Base-by-base conservation (phyloP, 2,113 vertebrate genomes). In the Bujurquina vittata region DNA sequence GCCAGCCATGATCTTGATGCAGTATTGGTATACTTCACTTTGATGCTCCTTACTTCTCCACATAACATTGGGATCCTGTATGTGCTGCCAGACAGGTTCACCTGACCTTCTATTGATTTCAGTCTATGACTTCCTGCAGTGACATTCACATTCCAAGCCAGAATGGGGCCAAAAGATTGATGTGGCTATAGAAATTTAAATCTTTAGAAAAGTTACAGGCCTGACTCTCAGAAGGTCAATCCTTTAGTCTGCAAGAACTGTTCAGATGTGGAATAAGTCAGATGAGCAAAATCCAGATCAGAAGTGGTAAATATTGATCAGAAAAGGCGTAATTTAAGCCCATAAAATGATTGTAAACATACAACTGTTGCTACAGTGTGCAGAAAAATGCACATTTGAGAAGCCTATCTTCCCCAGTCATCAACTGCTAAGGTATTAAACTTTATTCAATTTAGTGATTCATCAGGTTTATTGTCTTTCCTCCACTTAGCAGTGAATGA, bases 41-140 rank as follows among this genome's bases (percentile, higher is more conserved):
- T 96, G 95, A 96, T 95, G 94, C 93, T 90, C 76, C 84, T 78
- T 79, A 84, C 87, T 87, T 90, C 63, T 86, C 79, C 84, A 20
- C 81, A 67, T 78, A 89, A 85, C 86, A 67, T 79, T 75, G 43
- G 84, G 76, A 81, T 82, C 85, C 86, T 79, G 84, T 83, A 84
- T 61, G 90, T 73, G 85, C 82, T 59, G 56, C 65, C 82, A 89
- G 93, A 93, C 89, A 33, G 87, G 92, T 92, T 94, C 92, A 87
- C 52, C 89, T 94, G 95, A 96, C 95, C 95, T 95, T 88, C 86
- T 93, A 96, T 96, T 88, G 95, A 96, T 96, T 94, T 89, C 61
- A 12, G 93, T 94, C 90, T 60, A 59, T 88, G 89, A 92, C 93
- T 95, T 95, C 94, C 92, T 88, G 89, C 93, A 59, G 92, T 96